Evolutionary conservation across 2,888 invertebrate genomes (phyloP), one percentile per base, ranked within the genome.

Genomic region (Amblyteles armatorius): DNA sequence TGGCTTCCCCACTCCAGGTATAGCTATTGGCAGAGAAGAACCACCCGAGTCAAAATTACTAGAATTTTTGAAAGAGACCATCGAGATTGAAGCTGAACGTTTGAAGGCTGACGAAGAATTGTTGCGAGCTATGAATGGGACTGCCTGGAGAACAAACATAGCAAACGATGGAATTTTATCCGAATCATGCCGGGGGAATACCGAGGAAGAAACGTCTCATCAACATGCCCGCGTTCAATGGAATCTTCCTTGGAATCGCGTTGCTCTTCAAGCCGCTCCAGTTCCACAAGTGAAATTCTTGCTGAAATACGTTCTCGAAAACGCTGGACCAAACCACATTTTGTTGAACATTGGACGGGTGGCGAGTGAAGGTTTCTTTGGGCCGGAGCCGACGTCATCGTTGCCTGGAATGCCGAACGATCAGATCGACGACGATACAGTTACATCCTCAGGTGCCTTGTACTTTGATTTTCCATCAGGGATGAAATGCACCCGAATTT

Each of bases 61-160:
- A 16, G 6, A 67, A 57, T 65, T 72, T 19, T 48, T 72, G n/a
- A 67, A 71, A 33, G 19, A 78, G 19, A 63, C n/a, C 48, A 36
- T 57, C 26, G 33, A 13, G 1, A 57, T 67, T 52, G 72, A 72
- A 55, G 44, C 44, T 67, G 44, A 26, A 57, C n/a, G 55, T 1
- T 72, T 52, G n/a, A 67, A 57, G 11, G 67, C 65, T 33, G 48
- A 67, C 72, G n/a, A 65, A 29, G 55, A 71, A 71, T 29, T 63
- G 63, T 72, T 71, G 63, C 52, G 29, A 13, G 71, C 13, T 16
- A 71, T 71, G 33, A 6, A 40, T 2, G 36, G 44, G 22, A 71
- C 19, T 22, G 40, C 11, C 3, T 16, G n/a, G 52, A 33, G 19
- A 67, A 26, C 57, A 33, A 82, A 48, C 7, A 16, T 44, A 40